These are phyloP conservation scores for Hipparchia semele DNA, from an alignment of 2,888 invertebrate species.

Conservation along the genomic window DNA sequence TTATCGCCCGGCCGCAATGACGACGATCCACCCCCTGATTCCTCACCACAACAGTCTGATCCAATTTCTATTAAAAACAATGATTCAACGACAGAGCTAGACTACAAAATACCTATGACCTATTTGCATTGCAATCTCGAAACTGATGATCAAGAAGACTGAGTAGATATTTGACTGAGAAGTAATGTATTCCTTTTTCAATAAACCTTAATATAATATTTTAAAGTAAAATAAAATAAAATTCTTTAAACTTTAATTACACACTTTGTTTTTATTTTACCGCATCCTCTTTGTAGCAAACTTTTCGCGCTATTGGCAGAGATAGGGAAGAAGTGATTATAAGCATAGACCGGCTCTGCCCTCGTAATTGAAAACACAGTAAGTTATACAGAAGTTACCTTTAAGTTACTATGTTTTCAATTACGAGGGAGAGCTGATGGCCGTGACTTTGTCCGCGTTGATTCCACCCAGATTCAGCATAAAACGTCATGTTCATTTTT, in stretches of 20 bases:
- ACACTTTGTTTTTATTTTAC: background rate
- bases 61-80: conserved; percentile 8
- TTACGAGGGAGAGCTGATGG: too few relatives aligned
- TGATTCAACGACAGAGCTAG: conserved; percentile 7
- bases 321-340: too few relatives aligned
- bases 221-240: background rate
- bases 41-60: conserved; percentile 4
- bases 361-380: too few relatives aligned
- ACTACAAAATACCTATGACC: conserved; percentile 14
- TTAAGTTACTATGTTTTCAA: too few relatives aligned
- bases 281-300: background rate
- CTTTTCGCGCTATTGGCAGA: too few relatives aligned
- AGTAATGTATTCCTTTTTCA: background rate
- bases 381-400: too few relatives aligned
- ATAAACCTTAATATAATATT: background rate
- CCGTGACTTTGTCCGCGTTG: too few relatives aligned
- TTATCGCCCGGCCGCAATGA: background rate
- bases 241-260: background rate
- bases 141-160: background rate
- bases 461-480: too few relatives aligned
- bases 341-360: too few relatives aligned
- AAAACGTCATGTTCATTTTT: too few relatives aligned
- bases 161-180: background rate
- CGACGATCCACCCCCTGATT: background rate
- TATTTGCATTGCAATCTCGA: conserved; percentile 13